Evolutionary conservation across 1,140 invertebrate species (phyloP), one percentile per base, ranked within the genome.

Genomic region (Euwallacea fornicatus): DNA sequence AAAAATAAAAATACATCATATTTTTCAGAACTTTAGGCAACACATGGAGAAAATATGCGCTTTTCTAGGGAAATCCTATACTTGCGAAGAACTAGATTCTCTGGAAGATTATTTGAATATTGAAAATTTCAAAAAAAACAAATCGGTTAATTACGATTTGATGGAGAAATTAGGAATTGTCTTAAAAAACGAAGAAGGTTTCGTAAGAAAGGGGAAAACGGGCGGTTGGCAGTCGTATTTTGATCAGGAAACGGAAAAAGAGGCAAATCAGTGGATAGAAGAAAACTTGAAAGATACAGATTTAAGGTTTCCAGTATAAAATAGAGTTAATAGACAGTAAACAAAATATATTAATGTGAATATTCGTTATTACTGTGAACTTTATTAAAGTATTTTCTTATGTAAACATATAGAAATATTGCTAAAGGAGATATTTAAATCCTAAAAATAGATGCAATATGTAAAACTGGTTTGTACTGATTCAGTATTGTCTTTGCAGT

Each of bases 111-210:
- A 93, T 76, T 83, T 92, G 15, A 85, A 86, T 74, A 91, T 95
- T 73, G 83, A 88, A 16, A 90, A 87, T 75, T 93, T 94, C 79
- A 89, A 88, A 66, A 84, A 86, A 6, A 94, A 93, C 82, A 69
- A 69, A 44, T 76, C 75, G 8, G 74, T 76, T 33, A 78, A 76
- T 50, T 65, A 42, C 16, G 71, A 76, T 21, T 6, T 60, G 7
- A 33, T 71, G 43, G 65, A 73, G 66, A 44, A 65, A 2, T 21
- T 74, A 9, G 77, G 77, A 41, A 46, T 77, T 8, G 41, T 74
- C 0, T 41, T 43, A 4, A 44, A 55, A 11, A 47, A 54, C 44
- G 71, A 78, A 55, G 58, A 62, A 61, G 42, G 59, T 7, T 78
- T 76, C 42, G 66, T 78, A 9, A 60, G 77, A 60, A 70, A 69